phyloP scores from a whole-genome alignment of 2,797 vertebrate genomes.

The Enteromius mattozi region DNA sequence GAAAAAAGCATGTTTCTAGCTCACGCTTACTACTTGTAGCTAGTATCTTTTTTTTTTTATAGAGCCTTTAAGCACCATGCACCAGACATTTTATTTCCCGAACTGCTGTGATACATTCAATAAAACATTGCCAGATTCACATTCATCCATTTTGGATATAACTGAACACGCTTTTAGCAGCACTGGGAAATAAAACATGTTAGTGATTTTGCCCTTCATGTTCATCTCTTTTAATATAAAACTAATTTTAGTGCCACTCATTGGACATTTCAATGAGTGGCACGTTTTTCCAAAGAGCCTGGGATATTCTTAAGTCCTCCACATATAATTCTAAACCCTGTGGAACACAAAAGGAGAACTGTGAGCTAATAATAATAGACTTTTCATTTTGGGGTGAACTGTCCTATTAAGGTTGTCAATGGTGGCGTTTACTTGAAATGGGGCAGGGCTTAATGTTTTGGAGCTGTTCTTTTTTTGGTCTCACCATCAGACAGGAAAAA shows the following conservation, averaged over 20 bases:
- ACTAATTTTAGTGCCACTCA: too few species aligned
- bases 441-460: not conserved
- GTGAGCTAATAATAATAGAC: too few species aligned
- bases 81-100: not conserved
- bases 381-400: slow-evolving; percentile 6
- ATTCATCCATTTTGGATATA: not conserved
- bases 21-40: too few species aligned
- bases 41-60: too few species aligned
- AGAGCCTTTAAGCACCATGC: not conserved
- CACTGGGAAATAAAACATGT: not conserved
- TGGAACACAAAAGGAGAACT: not conserved
- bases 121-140: not conserved
- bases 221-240: too few species aligned
- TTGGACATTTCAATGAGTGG: too few species aligned
- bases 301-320: not conserved
- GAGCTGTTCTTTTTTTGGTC: not conserved
- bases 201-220: too few species aligned
- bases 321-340: not conserved
- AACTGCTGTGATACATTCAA: not conserved
- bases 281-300: not conserved
- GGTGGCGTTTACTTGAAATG: slow-evolving; percentile 46
- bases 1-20: too few species aligned
- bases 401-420: slow-evolving; percentile 51
- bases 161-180: not conserved
- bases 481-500: not conserved